Base-by-base conservation (phyloP, 2,797 vertebrate species). In the Alosa sapidissima region DNA sequence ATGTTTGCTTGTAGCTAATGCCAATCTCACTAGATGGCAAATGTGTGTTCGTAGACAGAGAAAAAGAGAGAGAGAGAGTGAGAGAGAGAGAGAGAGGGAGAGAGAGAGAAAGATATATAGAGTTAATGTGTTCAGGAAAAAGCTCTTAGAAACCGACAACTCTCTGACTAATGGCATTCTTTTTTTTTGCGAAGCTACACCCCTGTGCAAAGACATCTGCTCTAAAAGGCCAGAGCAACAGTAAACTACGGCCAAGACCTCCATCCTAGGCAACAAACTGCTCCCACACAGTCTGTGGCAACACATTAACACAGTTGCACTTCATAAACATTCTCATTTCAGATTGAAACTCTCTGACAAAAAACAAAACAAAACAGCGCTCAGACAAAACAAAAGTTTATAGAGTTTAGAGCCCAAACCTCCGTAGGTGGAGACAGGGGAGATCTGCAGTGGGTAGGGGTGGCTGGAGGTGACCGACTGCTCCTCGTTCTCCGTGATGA, bases 401-500 rank as follows among this genome's bases (percentile, higher is more conserved):
- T n/a, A n/a, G 3, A 58, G 19, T 58, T 19, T 45, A 81, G 41
- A 47, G 41, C 0, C 81, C 96, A 95, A 89, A 99, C 98, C 98
- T 91, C 95, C 96, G 14, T 95, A 98, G 24, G 97, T 98, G 2
- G 98, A 99, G 81, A 98, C 96, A 0, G 98, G 98, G 11, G 98
- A 99, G 87, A 99, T 99, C 91, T 99, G 98, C 24, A 99, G 94
- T 0, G 98, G 98, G 89, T 99, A 99, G 33, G 96, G 95, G 88
- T 99, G 97, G 72, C 97, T 97, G 92, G 97, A 96, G 93, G 95
- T 97, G 81, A 97, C 96, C 0, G 97, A 96, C 91, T 98, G 98
- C 47, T 99, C 98, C 0, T 99, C 98, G 0, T 96, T 97, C 92
- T 99, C 98, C 0, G 98, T 99, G 91, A 96, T 97, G 92, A 99